Conservation (phyloP, 2,888 invertebrate species). For the Prosopocoilus inquinatus region DNA sequence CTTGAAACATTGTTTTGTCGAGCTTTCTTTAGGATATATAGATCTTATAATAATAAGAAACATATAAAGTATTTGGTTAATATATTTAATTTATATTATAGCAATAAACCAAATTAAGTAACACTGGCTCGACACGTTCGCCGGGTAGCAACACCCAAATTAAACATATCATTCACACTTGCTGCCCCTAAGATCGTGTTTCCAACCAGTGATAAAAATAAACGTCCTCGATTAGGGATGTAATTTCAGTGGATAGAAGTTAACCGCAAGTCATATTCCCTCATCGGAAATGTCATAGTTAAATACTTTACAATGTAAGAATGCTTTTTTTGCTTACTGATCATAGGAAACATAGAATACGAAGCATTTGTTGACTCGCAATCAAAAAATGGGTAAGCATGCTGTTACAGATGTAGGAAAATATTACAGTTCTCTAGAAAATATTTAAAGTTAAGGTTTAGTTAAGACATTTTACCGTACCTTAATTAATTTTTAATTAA, state of each 20-base stretch:
- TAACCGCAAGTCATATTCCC: background rate
- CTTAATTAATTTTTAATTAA: background rate
- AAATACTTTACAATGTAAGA: slow-evolving; percentile 28
- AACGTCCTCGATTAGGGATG: background rate
- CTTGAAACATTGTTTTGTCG: slow-evolving; percentile 37
- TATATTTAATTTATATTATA: slow-evolving; percentile 40
- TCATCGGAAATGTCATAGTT: slow-evolving; percentile 3
- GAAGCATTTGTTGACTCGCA: slow-evolving; percentile 49
- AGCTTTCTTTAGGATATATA: slow-evolving; percentile 40
- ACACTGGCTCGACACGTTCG: background rate
- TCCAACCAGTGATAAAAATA: background rate
- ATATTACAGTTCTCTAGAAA: slow-evolving; percentile 31
- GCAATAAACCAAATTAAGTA: slow-evolving; percentile 47
- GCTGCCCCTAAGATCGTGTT: background rate
- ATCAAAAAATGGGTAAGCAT: slow-evolving; percentile 32
- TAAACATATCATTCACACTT: slow-evolving; percentile 42
- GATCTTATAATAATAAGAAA: slow-evolving; percentile 11
- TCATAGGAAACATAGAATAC: slow-evolving; percentile 32
- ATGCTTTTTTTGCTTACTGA: slow-evolving; percentile 43
- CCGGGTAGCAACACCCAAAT: slow-evolving; percentile 14
- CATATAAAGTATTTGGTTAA: slow-evolving; percentile 17
- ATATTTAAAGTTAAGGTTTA: background rate
- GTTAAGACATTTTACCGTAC: background rate
- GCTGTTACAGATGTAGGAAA: slow-evolving; percentile 37
- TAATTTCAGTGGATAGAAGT: background rate